These are phyloP conservation scores for Microctenopoma steveboyesi DNA, from an alignment of 2,797 vertebrate genomes.

Conservation along the genomic window DNA sequence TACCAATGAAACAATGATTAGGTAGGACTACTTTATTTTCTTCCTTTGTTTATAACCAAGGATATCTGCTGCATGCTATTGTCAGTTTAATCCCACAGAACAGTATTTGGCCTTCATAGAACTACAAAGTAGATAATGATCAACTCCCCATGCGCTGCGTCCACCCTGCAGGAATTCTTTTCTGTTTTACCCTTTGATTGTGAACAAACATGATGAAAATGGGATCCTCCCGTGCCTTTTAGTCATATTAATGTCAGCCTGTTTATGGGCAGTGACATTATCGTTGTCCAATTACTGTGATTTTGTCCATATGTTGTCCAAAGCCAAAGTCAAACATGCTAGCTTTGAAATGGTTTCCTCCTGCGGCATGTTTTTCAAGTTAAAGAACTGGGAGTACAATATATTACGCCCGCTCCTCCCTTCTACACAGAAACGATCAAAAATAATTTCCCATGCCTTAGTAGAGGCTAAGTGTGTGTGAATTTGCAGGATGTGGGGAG, in stretches of 20 bases:
- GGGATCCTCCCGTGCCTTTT: constrained; percentile 49
- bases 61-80: constrained; percentile 37
- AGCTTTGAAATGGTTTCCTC: constrained; percentile 1
- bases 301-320: constrained; percentile 56
- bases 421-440: constrained; percentile 24
- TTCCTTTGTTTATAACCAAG: constrained; percentile 26
- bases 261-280: constrained; percentile 58
- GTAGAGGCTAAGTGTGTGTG: constrained; percentile 47
- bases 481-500: constrained; percentile 43
- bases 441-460: constrained; percentile 26
- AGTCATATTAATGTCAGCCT: constrained; percentile 53
- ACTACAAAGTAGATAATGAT: constrained; percentile 60
- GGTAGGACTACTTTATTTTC: constrained; percentile 22
- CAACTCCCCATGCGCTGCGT: constrained; percentile 46
- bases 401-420: background rate
- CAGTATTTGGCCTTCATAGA: constrained; percentile 55
- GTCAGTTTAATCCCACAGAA: constrained; percentile 46
- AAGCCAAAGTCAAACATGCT: constrained; percentile 30
- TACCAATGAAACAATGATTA: constrained; percentile 38
- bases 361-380: constrained; percentile 22
- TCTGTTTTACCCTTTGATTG: constrained; percentile 66
- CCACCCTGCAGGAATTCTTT: constrained; percentile 54
- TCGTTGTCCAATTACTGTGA: constrained; percentile 70
- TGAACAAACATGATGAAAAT: constrained; percentile 66
- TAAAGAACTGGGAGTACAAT: constrained; percentile 12